Percentiles rank a stretch among this genome's conserved stretches.
These are phyloP conservation scores for Acropora tenuis DNA, from an alignment of 64 coral and sea anemone species.

Conservation along the genomic window DNA sequence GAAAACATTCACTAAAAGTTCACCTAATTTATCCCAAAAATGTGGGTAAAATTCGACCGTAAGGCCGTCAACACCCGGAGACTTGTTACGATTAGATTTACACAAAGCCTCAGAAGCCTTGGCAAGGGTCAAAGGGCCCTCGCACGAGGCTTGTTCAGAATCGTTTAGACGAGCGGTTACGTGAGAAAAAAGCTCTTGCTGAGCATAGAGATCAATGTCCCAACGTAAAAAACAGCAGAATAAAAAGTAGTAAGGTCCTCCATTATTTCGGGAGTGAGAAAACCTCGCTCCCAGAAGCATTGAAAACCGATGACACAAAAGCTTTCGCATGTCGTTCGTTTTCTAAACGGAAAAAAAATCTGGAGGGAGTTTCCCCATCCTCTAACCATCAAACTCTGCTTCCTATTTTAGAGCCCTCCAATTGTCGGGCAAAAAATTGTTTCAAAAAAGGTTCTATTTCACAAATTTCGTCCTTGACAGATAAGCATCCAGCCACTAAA, in stretches of 20 bases:
- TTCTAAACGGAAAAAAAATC: not conserved
- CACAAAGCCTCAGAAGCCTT: not conserved
- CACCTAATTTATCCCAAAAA: not conserved
- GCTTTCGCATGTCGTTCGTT: not conserved
- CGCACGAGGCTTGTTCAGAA: not conserved
- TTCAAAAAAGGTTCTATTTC: too few species aligned
- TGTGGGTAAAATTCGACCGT: not conserved
- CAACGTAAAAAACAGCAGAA: not conserved
- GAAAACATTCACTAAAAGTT: not conserved
- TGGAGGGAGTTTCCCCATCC: slow-evolving; percentile 6
- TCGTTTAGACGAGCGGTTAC: not conserved
- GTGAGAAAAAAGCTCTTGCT: not conserved
- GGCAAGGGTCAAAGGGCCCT: not conserved
- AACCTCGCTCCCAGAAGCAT: not conserved
- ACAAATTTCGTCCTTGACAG: too few species aligned
- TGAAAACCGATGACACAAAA: not conserved
- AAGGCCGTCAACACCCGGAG: not conserved
- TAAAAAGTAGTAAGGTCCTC: not conserved
- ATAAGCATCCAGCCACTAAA: too few species aligned
- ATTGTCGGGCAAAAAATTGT: too few species aligned
- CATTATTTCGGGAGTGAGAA: not conserved
- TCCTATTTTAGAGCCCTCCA: not conserved
- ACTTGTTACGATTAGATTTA: not conserved
- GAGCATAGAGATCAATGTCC: not conserved
- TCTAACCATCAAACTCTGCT: slow-evolving; percentile 3